These are phyloP conservation scores for Hemistola chrysoprasaria DNA, from an alignment of 2,888 invertebrate genomes.

Conservation along the genomic window DNA sequence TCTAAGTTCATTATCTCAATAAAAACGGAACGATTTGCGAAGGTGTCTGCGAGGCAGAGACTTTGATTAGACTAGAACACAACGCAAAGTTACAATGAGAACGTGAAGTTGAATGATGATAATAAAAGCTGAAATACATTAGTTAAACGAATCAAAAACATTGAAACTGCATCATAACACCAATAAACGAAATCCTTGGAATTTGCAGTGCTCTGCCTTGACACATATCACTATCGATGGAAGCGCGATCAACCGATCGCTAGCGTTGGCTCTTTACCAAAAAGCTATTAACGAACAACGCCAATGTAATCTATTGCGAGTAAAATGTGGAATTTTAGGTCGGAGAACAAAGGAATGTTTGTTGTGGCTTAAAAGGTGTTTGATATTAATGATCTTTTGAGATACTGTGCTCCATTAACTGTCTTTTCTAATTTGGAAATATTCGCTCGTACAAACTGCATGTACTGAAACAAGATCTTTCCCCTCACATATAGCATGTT, in stretches of 20 bases:
- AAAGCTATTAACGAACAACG: conserved; percentile 31
- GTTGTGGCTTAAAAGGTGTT: conserved; percentile 19
- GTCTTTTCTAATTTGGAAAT: conserved; percentile 4
- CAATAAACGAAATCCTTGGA: conserved; percentile 17
- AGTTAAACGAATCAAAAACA: no score
- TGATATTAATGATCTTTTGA: conserved; percentile 22
- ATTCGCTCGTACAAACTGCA: no score
- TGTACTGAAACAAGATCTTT: conserved; percentile 1
- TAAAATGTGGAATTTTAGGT: conserved; percentile 26
- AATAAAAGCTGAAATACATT: no score
- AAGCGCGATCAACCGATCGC: conserved; percentile 26
- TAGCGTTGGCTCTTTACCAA: conserved; percentile 41
- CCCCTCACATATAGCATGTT: conserved; percentile 32
- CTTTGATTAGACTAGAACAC: conserved; percentile 29
- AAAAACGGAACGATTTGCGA: conserved; percentile 50
- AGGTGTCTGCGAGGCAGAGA: conserved; percentile 35
- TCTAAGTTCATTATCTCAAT: conserved; percentile 71
- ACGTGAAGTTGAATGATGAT: no score
- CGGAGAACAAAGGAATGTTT: conserved; percentile 22
- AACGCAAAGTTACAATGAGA: conserved; percentile 7
- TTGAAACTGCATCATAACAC: conserved; percentile 3
- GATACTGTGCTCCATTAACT: conserved; percentile 5
- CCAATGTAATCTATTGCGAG: conserved; percentile 27
- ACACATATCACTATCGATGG: conserved; percentile 35
- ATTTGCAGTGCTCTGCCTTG: conserved; percentile 31